Percentiles rank a stretch among this genome's conserved stretches.
These are phyloP conservation scores for Hylia prasina DNA, from an alignment of 2,113 vertebrate species.

Conservation along the genomic window DNA sequence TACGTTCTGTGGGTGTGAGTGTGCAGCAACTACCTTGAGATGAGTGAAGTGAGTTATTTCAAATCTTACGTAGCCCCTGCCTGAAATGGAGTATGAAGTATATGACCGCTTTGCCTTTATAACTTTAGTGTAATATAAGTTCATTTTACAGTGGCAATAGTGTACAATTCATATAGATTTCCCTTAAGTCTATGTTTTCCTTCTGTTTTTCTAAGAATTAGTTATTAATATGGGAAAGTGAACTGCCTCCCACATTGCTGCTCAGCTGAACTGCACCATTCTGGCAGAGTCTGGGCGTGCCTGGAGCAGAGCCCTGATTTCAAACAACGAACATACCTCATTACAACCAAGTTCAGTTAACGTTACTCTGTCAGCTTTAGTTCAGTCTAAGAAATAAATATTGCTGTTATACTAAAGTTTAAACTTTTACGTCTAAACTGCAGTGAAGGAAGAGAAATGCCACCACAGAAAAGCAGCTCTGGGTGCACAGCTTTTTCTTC, in stretches of 20 bases:
- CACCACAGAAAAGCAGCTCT: not conserved
- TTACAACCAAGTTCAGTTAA: not conserved
- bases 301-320: not conserved
- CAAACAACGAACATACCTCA: not conserved
- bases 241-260: not conserved
- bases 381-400: not conserved
- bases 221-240: not conserved
- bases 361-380: not conserved
- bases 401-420: not conserved
- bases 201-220: not conserved
- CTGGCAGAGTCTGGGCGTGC: not conserved
- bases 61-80: not conserved
- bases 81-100: not conserved
- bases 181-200: not conserved
- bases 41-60: not conserved
- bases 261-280: not conserved
- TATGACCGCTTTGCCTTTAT: not conserved
- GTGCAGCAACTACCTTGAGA: not conserved
- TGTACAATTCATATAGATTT: not conserved
- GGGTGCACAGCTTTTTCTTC: too few species aligned
- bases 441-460: not conserved
- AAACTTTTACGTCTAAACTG: not conserved
- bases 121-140: not conserved
- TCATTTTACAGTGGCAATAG: not conserved
- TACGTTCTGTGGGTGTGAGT: slow-evolving; percentile 66